Evolutionary conservation across 2,888 invertebrate species (phyloP).

Genomic region (Oscheius sp.): DNA sequence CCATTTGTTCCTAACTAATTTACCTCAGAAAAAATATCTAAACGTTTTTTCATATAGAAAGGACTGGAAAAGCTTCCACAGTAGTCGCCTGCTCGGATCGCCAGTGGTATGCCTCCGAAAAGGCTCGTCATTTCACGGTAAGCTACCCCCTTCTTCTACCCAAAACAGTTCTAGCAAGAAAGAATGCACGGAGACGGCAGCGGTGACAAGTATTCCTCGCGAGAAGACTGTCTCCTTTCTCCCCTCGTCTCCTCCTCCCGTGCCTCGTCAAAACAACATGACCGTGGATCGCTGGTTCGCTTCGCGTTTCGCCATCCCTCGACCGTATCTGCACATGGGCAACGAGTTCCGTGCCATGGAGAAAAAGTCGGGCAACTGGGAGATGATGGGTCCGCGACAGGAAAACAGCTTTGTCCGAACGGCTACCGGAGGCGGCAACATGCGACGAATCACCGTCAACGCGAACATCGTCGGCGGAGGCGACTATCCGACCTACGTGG

Average conservation of each 20-base stretch:
- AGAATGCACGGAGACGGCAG: too few species aligned
- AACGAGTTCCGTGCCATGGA: constrained; percentile 32
- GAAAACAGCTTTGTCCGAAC: constrained; percentile 8
- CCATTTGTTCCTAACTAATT: too few species aligned
- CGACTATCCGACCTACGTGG: constrained; percentile 36
- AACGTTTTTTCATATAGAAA: too few species aligned
- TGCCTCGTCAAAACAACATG: background rate
- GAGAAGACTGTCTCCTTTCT: too few species aligned
- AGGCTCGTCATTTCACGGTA: background rate
- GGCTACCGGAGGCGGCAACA: constrained; percentile 19
- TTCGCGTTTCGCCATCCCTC: constrained; percentile 18
- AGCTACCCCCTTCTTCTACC: background rate
- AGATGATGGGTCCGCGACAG: background rate
- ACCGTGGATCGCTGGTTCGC: constrained; percentile 32
- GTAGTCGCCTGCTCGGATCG: background rate
- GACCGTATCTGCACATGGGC: constrained; percentile 12
- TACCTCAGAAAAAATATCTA: too few species aligned
- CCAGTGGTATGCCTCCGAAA: too few species aligned
- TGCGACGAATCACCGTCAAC: constrained; percentile 32
- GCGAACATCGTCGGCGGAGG: constrained; percentile 42
- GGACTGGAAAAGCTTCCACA: background rate
- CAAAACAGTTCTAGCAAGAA: background rate
- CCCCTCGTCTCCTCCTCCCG: background rate
- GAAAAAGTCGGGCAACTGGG: constrained; percentile 10
- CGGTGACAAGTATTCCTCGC: too few species aligned